Evolutionary conservation across 1,140 invertebrate genomes (phyloP).

Genomic region (Anagrus nilaparvatae): DNA sequence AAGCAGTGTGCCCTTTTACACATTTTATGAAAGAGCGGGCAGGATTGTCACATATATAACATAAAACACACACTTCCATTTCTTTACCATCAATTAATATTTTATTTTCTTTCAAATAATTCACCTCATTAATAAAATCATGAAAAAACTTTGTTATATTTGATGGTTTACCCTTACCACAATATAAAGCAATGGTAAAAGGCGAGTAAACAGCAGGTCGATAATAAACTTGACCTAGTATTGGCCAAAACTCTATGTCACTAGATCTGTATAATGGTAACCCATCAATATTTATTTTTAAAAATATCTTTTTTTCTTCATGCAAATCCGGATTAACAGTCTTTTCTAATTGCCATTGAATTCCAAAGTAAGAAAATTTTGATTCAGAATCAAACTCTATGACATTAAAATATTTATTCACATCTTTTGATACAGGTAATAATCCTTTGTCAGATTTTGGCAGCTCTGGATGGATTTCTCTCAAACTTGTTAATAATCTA

Average conservation of each 20-base stretch:
- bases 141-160: slow-evolving; percentile 9
- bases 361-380: no score
- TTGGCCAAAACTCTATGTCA: slow-evolving; percentile 17
- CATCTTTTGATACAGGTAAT: no score
- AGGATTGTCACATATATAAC: slow-evolving; percentile 16
- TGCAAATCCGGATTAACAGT: no score
- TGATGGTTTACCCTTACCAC: slow-evolving; percentile 10
- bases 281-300: slow-evolving; percentile 18
- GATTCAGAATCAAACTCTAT: no score
- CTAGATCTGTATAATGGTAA: slow-evolving; percentile 17
- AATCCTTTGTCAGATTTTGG: no score
- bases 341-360: no score
- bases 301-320: no score
- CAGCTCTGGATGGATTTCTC: no score
- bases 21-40: slow-evolving; percentile 16
- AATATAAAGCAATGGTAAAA: slow-evolving; percentile 15
- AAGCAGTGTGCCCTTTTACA: slow-evolving; percentile 15
- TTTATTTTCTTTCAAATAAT: slow-evolving; percentile 2
- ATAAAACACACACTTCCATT: slow-evolving; percentile 10
- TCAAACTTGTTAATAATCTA: no score
- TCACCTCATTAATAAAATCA: slow-evolving; percentile 13
- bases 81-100: slow-evolving; percentile 3
- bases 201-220: slow-evolving; percentile 10
- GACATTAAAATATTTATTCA: no score
- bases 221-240: slow-evolving; percentile 15